Conservation (phyloP, 2,113 vertebrate species). For the Ailuropoda melanoleuca region DNA sequence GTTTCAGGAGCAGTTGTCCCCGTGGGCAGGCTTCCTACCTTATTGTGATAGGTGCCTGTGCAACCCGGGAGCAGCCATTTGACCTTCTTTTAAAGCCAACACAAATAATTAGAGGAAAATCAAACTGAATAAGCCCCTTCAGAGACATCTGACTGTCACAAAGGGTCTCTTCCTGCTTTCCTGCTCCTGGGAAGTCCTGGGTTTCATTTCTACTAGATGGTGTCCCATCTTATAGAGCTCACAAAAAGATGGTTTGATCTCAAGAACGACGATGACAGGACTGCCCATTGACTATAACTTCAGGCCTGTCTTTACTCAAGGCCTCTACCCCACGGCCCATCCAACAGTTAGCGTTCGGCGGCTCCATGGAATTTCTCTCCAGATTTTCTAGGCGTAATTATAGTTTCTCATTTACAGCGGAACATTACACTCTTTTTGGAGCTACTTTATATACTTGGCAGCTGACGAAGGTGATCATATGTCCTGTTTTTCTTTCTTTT, state of each 20-base stretch:
- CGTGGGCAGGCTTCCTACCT: no score
- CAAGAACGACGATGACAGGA: constrained; percentile 33
- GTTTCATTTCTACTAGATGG: neutral
- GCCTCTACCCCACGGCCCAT: neutral
- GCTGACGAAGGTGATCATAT: constrained; percentile 64
- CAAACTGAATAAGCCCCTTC: neutral
- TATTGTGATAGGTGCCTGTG: neutral
- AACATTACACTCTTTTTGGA: constrained; percentile 58
- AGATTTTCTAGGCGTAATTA: constrained; percentile 62
- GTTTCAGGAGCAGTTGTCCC: neutral
- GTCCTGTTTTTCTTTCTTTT: constrained; percentile 66
- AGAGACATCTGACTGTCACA: neutral
- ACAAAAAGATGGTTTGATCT: neutral
- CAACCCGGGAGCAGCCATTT: neutral
- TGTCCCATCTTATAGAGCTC: neutral
- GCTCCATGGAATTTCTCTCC: constrained; percentile 44
- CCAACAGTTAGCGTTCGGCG: neutral
- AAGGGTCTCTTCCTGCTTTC: neutral
- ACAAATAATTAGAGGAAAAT: neutral
- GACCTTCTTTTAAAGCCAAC: neutral
- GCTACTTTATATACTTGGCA: constrained; percentile 68
- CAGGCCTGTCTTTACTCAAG: neutral
- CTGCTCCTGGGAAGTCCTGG: neutral
- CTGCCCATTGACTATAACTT: neutral
- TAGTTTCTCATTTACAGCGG: constrained; percentile 62